These are phyloP conservation scores for Spodoptera picta DNA, from an alignment of 2,888 invertebrate genomes.

Conservation along the genomic window DNA sequence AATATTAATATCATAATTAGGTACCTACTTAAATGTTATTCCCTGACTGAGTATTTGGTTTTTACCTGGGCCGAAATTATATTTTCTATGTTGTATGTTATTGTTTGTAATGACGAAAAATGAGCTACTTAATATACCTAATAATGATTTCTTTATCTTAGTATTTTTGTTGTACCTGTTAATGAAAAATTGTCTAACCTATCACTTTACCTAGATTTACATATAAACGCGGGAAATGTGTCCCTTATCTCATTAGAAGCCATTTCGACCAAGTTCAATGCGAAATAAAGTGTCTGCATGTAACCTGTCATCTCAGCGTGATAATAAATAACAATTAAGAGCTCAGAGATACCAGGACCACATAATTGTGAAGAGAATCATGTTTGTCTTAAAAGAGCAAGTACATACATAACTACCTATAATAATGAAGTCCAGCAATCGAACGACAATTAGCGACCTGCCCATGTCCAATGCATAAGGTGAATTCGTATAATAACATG, in stretches of 20 bases:
- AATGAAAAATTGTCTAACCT: no score
- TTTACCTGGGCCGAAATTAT: no score
- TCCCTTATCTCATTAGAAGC: constrained; percentile 26
- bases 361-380: constrained; percentile 20
- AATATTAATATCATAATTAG: not conserved
- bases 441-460: constrained; percentile 37
- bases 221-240: not conserved
- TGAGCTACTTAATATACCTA: no score
- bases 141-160: no score
- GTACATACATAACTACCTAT: not conserved
- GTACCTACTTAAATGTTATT: not conserved
- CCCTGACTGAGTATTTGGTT: no score
- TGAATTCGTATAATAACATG: constrained; percentile 26
- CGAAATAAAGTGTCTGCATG: constrained; percentile 32
- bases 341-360: constrained; percentile 28
- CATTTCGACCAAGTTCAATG: constrained; percentile 27
- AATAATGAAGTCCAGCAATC: constrained; percentile 29
- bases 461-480: constrained; percentile 14
- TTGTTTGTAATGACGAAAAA: no score
- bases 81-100: no score
- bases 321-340: constrained; percentile 40
- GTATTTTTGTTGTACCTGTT: no score
- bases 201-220: no score
- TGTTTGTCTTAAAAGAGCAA: constrained; percentile 29
- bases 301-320: constrained; percentile 11